These are phyloP conservation scores for Bombylius discolor DNA, from an alignment of 2,888 invertebrate species.

Conservation along the genomic window DNA sequence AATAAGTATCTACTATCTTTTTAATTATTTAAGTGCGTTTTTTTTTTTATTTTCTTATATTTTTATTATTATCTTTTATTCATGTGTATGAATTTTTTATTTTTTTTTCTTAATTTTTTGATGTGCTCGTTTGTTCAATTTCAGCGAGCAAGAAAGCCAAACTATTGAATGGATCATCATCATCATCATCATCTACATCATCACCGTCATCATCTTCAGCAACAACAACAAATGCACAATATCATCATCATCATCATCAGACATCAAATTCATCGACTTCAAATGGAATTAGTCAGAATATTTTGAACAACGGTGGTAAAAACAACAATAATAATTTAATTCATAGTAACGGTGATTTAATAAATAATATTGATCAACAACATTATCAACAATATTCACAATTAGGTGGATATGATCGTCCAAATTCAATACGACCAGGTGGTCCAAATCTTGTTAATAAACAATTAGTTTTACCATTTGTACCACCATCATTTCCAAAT, in stretches of 20 bases:
- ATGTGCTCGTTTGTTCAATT: slow-evolving; percentile 28
- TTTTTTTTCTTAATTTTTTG: not conserved
- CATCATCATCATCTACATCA: slow-evolving; percentile 17
- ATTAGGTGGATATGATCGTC: slow-evolving; percentile 17
- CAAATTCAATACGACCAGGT: slow-evolving; percentile 23
- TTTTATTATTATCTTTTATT: too few relatives aligned
- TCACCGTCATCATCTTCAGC: slow-evolving; percentile 15
- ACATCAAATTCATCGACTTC: not conserved
- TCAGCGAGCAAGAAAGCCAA: slow-evolving; percentile 40
- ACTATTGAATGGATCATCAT: slow-evolving; percentile 32
- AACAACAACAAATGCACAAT: slow-evolving; percentile 12
- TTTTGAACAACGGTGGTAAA: slow-evolving; percentile 11
- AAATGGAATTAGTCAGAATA: slow-evolving; percentile 5
- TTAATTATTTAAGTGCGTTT: too few relatives aligned
- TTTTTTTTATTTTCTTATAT: too few relatives aligned
- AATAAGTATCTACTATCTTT: too few relatives aligned
- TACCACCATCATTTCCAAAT: slow-evolving; percentile 79
- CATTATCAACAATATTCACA: slow-evolving; percentile 28
- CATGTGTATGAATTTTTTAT: too few relatives aligned
- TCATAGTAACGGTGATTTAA: slow-evolving; percentile 6
- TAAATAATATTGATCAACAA: slow-evolving; percentile 30
- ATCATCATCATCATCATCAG: slow-evolving; percentile 13
- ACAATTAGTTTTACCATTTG: slow-evolving; percentile 76
- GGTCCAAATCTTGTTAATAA: slow-evolving; percentile 64
- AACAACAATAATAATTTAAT: slow-evolving; percentile 9